A percentile compares a stretch with the other conserved stretches of the same genome.
Evolutionary conservation across 2,113 vertebrate genomes (phyloP).

Genomic region (Psettodes erumei): DNA sequence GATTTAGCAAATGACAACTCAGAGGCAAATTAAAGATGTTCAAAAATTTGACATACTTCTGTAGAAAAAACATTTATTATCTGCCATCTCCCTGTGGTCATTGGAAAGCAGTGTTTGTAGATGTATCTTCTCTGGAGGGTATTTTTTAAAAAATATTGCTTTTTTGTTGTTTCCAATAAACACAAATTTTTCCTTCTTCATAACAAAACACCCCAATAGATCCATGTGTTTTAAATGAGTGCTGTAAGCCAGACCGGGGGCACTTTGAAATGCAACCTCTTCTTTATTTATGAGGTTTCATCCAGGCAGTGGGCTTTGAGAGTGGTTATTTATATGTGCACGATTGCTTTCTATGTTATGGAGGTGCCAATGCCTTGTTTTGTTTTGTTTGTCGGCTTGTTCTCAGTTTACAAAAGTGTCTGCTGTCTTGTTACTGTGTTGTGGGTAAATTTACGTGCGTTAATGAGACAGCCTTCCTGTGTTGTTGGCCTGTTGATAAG

Average conservation of each 20-base stretch:
- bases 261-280: constrained; percentile 3
- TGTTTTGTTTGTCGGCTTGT: constrained; percentile 19
- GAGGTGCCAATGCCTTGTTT: constrained; percentile 11
- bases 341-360: constrained; percentile 5
- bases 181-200: neutral
- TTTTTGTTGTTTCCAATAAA: neutral
- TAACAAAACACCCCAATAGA: neutral
- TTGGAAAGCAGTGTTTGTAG: neutral
- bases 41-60: neutral
- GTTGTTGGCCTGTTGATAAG: constrained; percentile 65
- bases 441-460: constrained; percentile 49
- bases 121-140: neutral
- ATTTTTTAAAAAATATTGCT: neutral
- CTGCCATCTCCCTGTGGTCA: neutral
- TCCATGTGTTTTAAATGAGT: constrained; percentile 7
- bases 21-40: neutral
- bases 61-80: neutral
- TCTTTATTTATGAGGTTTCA: constrained; percentile 34
- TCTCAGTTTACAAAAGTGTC: constrained; percentile 34
- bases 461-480: constrained; percentile 63
- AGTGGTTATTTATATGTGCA: constrained; percentile 20
- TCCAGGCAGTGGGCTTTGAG: neutral
- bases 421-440: constrained; percentile 46
- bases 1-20: neutral
- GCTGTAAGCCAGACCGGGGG: constrained; percentile 7